Base-by-base conservation (phyloP, 1,140 invertebrate genomes). In the Apolygus lucorum region DNA sequence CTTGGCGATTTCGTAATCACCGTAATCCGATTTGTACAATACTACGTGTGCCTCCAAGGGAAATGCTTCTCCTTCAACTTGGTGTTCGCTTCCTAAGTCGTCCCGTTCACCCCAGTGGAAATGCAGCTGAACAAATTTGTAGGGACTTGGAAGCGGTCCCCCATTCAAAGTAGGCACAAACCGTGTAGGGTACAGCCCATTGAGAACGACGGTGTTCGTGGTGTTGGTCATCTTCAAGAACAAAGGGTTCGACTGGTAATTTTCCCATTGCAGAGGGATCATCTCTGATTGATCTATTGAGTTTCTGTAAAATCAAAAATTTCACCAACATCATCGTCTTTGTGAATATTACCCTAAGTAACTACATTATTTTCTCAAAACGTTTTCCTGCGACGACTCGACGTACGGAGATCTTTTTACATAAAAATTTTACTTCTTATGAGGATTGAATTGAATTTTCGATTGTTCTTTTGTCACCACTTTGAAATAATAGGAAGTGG, bases 151-250 rank as follows among this genome's bases (percentile, higher is more conserved):
- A 4, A 59, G 22, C 11, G 54, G 54, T 59, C 54, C 54, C 22
- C 54, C 54, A 24, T 4, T 17, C 22, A 59, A 22, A 11, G 54
- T 59, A 11, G 54, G 54, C 54, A 4, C 4, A 24, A 4, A 59
- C 4, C 22, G 11, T 8, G 2, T 22, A 4, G 54, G 54, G 54
- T 59, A 59, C 4, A 24, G 4, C 4, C 13, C 54, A 24, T 59
- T 59, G 8, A 59, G 22, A 21, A 59, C 54, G 11, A 59, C 54
- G 22, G 54, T 17, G 11, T 59, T 11, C 54, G 54, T 59, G 4
- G 54, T 59, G 54, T 59, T 59, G 54, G 54, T 59, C 54, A 59
- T 59, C 54, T 59, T 59, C 54, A 59, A 17, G 22, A 14, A 59
- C 11, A 59, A 21, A 59, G 54, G 54, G 22, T 59, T 59, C 4